Evolutionary conservation across 2,888 invertebrate species (phyloP).

Genomic region (Leucophenga maculata): DNA sequence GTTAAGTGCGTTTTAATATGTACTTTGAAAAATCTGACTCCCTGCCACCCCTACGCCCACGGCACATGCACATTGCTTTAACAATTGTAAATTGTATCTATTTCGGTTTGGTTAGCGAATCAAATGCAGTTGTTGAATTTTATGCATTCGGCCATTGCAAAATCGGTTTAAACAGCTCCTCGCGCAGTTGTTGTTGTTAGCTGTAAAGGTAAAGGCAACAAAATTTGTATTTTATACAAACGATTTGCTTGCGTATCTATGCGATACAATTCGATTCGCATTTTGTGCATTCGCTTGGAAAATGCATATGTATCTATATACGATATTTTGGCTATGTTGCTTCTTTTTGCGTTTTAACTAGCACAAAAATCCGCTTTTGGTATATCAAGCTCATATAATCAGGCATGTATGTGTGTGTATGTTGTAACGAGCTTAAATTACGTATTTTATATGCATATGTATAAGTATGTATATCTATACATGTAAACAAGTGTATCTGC

Average conservation of each 20-base stretch:
- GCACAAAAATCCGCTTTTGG: slow-evolving; percentile 1
- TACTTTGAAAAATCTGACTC: slow-evolving; percentile 12
- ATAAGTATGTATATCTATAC: not conserved
- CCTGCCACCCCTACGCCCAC: not conserved
- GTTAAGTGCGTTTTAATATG: slow-evolving; percentile 38
- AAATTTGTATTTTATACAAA: slow-evolving; percentile 12
- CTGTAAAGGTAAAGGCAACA: slow-evolving; percentile 23
- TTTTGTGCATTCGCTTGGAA: slow-evolving; percentile 8
- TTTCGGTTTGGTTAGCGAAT: slow-evolving; percentile 7
- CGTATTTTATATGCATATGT: slow-evolving; percentile 17
- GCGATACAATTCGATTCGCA: too few species aligned
- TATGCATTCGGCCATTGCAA: not conserved
- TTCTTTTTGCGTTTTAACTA: not conserved
- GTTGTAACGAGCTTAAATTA: slow-evolving; percentile 11
- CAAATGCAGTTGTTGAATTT: not conserved
- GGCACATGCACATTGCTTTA: not conserved
- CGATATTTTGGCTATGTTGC: not conserved
- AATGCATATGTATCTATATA: not conserved
- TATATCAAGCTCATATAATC: slow-evolving; percentile 1
- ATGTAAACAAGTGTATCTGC: not conserved
- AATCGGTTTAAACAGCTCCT: too few species aligned
- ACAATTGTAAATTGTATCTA: slow-evolving; percentile 25
- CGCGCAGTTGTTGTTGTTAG: slow-evolving; percentile 19
- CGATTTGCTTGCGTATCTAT: slow-evolving; percentile 18
- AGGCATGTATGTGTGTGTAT: not conserved